A percentile compares a stretch with the other conserved stretches of the same genome.
Evolutionary conservation across 2,797 vertebrate species (phyloP).

Genomic region (Echeneis naucrates): DNA sequence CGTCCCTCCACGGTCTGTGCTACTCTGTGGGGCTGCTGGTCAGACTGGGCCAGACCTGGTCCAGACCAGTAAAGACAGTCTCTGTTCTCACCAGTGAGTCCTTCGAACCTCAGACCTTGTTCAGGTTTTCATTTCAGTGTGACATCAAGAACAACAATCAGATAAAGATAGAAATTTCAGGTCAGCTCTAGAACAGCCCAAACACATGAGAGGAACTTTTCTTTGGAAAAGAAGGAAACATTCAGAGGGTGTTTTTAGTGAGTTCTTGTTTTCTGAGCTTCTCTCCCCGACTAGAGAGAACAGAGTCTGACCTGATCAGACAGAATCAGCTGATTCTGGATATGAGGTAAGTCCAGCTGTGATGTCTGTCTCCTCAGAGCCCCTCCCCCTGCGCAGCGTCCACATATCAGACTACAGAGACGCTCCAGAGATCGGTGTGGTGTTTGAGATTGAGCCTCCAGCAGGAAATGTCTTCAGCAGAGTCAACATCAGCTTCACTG

Average conservation of each 20-base stretch:
- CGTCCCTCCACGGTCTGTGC: slow-evolving; percentile 91
- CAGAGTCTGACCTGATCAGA: no score
- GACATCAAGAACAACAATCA: no score
- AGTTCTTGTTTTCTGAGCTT: no score
- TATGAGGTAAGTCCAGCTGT: not conserved
- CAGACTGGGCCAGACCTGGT: slow-evolving; percentile 83
- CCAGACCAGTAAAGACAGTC: slow-evolving; percentile 85
- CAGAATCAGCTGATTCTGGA: no score
- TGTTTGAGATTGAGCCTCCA: slow-evolving; percentile 92
- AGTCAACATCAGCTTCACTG: slow-evolving; percentile 95
- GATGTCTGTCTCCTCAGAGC: slow-evolving; percentile 81
- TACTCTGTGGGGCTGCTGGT: slow-evolving; percentile 91
- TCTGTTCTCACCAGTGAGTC: slow-evolving; percentile 93
- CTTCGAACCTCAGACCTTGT: no score
- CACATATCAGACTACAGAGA: slow-evolving; percentile 90
- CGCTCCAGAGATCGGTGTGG: slow-evolving; percentile 93
- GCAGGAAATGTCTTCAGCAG: slow-evolving; percentile 92
- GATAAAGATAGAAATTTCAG: no score
- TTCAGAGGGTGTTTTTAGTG: no score
- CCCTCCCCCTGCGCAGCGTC: slow-evolving; percentile 89
- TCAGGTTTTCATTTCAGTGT: no score
- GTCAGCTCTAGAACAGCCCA: no score
- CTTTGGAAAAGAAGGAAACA: no score
- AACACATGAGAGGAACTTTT: no score
- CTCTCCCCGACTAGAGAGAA: no score